Evolutionary conservation across 1,140 invertebrate genomes (phyloP), one percentile per base, ranked within the genome.

Genomic region (Nilaparvata lugens): DNA sequence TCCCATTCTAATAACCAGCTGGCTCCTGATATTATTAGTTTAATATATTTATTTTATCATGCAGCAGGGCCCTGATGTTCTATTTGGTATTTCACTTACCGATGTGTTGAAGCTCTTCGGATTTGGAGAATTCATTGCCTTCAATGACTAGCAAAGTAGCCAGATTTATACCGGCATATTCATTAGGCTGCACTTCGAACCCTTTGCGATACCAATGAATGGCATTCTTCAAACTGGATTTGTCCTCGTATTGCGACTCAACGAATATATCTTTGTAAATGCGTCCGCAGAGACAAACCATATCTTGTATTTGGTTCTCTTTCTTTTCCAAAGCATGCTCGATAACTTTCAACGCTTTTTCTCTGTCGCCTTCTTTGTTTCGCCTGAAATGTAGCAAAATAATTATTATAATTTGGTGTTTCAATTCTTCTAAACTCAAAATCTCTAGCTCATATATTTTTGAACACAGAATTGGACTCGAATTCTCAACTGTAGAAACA

Each of bases 191-290:
- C 35, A 97, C 88, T 73, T 88, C 65, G 76, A 99, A 99, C 52
- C 96, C 96, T 80, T 97, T 94, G 62, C 95, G 81, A 73, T 99
- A 99, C 97, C 97, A 99, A 74, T 90, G 83, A 67, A 98, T 98
- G 24, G 97, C 96, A 77, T 90, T 87, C 28, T 89, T 82, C 57
- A 99, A 78, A 69, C 92, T 93, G 24, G 90, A 87, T 68, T 84
- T 81, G 72, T 99, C 95, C 1, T 82, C 83, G 71, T 96, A 95
- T 64, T 89, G 83, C 40, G 93, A 96, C 77, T 98, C 95, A 18
- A 97, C 92, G 78, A 98, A 99, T 72, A 91, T 95, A 75, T 99
- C 97, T 76, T 99, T 99, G 73, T 98, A 98, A 71, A 99, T 98
- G 60, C 97, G 82, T 1, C 97, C 97, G 75, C 95, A 98, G 1